Conservation (phyloP, 2,797 vertebrate species). For the Cyclura pinguis region DNA sequence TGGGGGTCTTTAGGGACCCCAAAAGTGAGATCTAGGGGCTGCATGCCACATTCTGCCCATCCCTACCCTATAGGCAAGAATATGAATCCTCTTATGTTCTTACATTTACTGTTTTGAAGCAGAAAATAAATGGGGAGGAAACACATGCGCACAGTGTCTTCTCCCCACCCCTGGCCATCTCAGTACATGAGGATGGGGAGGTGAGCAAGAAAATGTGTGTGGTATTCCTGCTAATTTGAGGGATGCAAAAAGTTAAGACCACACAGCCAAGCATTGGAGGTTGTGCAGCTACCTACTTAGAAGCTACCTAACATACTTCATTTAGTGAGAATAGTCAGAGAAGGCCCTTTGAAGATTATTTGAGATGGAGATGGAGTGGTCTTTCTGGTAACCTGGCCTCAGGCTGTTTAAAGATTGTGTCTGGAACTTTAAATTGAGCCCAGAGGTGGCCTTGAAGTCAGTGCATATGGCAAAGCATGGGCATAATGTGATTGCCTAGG, state of each 20-base stretch:
- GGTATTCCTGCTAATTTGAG: not conserved
- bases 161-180: not conserved
- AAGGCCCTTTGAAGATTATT: not conserved
- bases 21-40: too few species aligned
- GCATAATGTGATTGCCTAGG: not conserved
- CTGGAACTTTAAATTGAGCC: not conserved
- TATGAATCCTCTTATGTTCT: not conserved
- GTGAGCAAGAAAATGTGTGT: not conserved
- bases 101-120: too few species aligned
- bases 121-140: too few species aligned
- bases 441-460: not conserved
- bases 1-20: too few species aligned
- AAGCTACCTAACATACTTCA: not conserved
- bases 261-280: not conserved
- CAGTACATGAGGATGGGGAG: not conserved
- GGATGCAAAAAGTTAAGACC: not conserved
- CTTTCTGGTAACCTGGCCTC: not conserved
- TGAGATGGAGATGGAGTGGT: not conserved
- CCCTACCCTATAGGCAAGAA: not conserved
- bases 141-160: too few species aligned
- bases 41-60: not conserved
- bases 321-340: not conserved
- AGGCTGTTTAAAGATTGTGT: not conserved
- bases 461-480: not conserved
- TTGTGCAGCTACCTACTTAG: not conserved